These are phyloP conservation scores for Patella vulgata DNA, from an alignment of 1,140 invertebrate genomes.

Conservation along the genomic window DNA sequence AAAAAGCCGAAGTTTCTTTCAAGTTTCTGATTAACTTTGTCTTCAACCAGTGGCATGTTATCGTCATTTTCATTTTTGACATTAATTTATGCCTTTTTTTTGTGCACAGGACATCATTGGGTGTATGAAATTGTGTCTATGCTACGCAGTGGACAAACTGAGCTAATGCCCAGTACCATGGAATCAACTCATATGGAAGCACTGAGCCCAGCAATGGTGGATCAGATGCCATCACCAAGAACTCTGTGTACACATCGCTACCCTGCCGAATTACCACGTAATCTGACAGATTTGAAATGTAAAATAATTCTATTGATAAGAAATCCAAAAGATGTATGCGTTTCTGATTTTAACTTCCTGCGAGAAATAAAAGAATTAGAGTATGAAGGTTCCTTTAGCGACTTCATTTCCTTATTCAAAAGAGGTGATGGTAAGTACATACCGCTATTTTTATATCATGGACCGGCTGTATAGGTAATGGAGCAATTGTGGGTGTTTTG, in stretches of 20 bases:
- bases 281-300: constrained; percentile 1
- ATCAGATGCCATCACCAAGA: constrained; percentile 1
- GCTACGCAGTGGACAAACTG: background rate
- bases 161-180: background rate
- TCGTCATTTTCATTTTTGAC: too few relatives aligned
- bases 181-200: background rate
- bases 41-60: too few relatives aligned
- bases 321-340: constrained; percentile 13
- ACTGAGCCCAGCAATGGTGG: background rate
- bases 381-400: constrained; percentile 9
- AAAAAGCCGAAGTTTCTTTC: too few relatives aligned
- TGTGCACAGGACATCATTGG: constrained; percentile 8
- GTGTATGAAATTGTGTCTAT: constrained; percentile 12
- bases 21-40: too few relatives aligned
- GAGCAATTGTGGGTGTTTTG: too few relatives aligned
- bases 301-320: constrained; percentile 6
- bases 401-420: constrained; percentile 5
- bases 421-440: constrained; percentile 1
- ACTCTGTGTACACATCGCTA: constrained; percentile 3
- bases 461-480: too few relatives aligned
- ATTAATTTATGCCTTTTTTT: too few relatives aligned
- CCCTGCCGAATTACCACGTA: background rate
- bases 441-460: too few relatives aligned
- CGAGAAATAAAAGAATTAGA: background rate
- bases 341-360: constrained; percentile 2